Conservation (phyloP, 1,140 invertebrate species). For the Listronotus bonariensis region DNA sequence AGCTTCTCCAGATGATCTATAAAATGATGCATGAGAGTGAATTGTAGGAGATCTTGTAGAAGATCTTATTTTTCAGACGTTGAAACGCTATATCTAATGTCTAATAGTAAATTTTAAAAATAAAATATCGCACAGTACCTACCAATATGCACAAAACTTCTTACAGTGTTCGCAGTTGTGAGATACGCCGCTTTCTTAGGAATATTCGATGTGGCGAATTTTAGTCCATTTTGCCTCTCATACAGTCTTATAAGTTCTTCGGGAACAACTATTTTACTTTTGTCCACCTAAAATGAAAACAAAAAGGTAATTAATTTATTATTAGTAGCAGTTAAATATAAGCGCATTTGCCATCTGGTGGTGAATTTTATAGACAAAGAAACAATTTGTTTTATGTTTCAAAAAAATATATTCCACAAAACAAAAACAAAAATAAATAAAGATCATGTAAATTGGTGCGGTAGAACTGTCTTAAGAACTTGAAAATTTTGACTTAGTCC, state of each 20-base stretch:
- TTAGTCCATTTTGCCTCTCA: constrained; percentile 64
- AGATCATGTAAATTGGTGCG: too few relatives aligned
- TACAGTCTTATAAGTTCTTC: constrained; percentile 80
- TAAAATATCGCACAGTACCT: constrained; percentile 50
- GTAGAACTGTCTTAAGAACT: too few relatives aligned
- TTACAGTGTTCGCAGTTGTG: constrained; percentile 79
- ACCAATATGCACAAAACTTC: constrained; percentile 84
- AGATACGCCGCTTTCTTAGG: constrained; percentile 70
- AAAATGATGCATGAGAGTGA: too few relatives aligned
- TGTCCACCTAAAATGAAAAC: constrained; percentile 53
- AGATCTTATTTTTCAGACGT: too few relatives aligned
- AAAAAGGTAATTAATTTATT: too few relatives aligned
- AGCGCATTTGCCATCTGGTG: not conserved
- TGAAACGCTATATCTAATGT: too few relatives aligned
- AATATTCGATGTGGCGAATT: constrained; percentile 64
- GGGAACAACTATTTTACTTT: constrained; percentile 67
- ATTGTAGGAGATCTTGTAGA: too few relatives aligned
- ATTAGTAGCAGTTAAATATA: too few relatives aligned
- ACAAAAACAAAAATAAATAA: too few relatives aligned
- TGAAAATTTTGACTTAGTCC: too few relatives aligned
- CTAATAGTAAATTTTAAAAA: not conserved
- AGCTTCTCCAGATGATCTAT: too few relatives aligned
- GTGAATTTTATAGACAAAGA: not conserved
- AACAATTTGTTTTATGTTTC: not conserved
- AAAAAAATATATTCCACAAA: too few relatives aligned